A percentile compares a stretch with the other conserved stretches of the same genome.
Evolutionary conservation across 2,888 invertebrate genomes (phyloP).

Genomic region (Idaea aversata): DNA sequence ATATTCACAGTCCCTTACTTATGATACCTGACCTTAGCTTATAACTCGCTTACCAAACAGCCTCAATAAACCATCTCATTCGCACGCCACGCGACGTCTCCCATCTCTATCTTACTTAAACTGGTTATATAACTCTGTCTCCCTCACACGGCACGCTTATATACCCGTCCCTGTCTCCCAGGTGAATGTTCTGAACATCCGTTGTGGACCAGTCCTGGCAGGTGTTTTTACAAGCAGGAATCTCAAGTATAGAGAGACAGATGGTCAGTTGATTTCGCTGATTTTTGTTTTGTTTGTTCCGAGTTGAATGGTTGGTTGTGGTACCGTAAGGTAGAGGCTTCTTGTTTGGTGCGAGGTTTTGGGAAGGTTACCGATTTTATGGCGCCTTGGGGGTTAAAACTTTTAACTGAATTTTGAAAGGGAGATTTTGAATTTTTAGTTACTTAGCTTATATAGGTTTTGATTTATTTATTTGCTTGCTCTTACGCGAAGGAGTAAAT

Average conservation of each 20-base stretch:
- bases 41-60: background rate
- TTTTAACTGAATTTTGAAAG: background rate
- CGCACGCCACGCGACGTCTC: constrained; percentile 30
- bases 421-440: too few species aligned
- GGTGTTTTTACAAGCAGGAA: constrained; percentile 40
- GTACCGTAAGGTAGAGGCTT: background rate
- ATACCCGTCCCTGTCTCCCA: constrained; percentile 40
- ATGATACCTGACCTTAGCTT: background rate
- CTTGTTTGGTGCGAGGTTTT: background rate
- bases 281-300: constrained; percentile 1
- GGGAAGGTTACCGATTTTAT: background rate
- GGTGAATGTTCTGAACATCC: constrained; percentile 69
- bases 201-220: constrained; percentile 64
- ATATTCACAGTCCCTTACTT: background rate
- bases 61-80: constrained; percentile 19
- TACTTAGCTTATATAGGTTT: too few species aligned
- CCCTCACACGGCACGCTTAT: constrained; percentile 52
- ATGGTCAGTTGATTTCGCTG: constrained; percentile 23
- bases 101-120: constrained; percentile 6
- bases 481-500: too few species aligned
- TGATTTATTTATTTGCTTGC: too few species aligned
- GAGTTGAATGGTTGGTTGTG: background rate
- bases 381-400: too few species aligned
- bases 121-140: constrained; percentile 19
- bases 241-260: constrained; percentile 20